Evolutionary conservation across 37 sponge, comb jelly and placozoan genomes (phyloP).

Genomic region (Aplysina aerophoba): DNA sequence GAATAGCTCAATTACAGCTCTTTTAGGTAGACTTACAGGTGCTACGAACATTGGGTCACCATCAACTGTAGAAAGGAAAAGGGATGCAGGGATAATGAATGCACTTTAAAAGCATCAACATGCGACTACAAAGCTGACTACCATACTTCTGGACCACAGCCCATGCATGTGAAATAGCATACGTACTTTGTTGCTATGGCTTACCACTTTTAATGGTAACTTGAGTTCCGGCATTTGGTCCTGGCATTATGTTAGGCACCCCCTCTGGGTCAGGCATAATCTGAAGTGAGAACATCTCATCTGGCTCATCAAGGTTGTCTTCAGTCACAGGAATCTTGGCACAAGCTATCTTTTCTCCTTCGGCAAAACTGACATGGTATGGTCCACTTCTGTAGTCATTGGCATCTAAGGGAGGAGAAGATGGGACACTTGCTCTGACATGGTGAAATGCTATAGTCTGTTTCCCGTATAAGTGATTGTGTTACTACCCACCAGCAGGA

Average conservation of each 20-base stretch:
- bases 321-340: slow-evolving; percentile 38
- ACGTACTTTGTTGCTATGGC: neutral
- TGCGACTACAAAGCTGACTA: too few species aligned
- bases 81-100: too few species aligned
- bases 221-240: neutral
- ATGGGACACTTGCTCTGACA: too few species aligned
- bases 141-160: too few species aligned
- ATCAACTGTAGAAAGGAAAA: too few species aligned
- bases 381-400: slow-evolving; percentile 36
- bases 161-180: too few species aligned
- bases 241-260: neutral
- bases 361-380: slow-evolving; percentile 16
- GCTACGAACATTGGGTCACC: slow-evolving; percentile 30
- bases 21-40: neutral
- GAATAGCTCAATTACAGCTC: neutral
- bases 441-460: neutral
- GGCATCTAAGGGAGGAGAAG: neutral
- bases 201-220: neutral
- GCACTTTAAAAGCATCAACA: too few species aligned
- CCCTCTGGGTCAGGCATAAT: neutral
- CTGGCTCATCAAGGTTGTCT: slow-evolving; percentile 35
- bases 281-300: slow-evolving; percentile 37
- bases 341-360: slow-evolving; percentile 37
- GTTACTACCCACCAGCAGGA: too few species aligned
- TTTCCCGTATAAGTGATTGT: too few species aligned